These are phyloP conservation scores for Goniozus legneri DNA, from an alignment of 1,140 invertebrate species.

Conservation along the genomic window DNA sequence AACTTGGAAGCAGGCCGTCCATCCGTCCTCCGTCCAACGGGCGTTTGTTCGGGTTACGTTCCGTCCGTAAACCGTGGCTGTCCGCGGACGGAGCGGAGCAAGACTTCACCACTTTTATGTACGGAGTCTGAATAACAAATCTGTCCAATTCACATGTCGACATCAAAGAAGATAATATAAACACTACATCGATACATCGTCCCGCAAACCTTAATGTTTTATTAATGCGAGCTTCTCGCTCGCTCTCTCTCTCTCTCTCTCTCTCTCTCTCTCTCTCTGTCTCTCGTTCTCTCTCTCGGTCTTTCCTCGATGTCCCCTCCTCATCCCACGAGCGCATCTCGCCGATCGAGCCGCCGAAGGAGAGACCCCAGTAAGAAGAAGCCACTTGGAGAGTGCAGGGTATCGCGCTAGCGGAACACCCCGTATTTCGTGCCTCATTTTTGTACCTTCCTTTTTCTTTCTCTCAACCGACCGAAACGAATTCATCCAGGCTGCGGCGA, in stretches of 20 bases:
- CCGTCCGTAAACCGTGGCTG: too few relatives aligned
- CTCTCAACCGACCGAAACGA: slow-evolving; percentile 8
- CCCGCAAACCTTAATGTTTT: slow-evolving; percentile 57
- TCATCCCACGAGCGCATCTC: neutral
- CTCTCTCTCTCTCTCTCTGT: neutral
- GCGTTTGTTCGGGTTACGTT: too few relatives aligned
- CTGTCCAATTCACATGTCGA: slow-evolving; percentile 58
- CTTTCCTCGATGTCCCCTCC: neutral
- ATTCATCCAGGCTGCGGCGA: too few relatives aligned
- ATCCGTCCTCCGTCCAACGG: too few relatives aligned
- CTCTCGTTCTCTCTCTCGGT: neutral
- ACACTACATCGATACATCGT: slow-evolving; percentile 57
- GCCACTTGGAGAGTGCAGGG: slow-evolving; percentile 12
- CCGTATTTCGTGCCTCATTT: slow-evolving; percentile 10
- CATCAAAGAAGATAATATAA: slow-evolving; percentile 58
- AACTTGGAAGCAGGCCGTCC: too few relatives aligned
- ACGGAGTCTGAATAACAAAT: slow-evolving; percentile 57
- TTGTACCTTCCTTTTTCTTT: slow-evolving; percentile 15
- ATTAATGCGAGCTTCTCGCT: slow-evolving; percentile 49
- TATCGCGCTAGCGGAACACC: slow-evolving; percentile 25
- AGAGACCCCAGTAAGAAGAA: too few relatives aligned
- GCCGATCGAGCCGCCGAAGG: too few relatives aligned
- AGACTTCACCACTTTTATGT: slow-evolving; percentile 57
- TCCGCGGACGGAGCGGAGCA: slow-evolving; percentile 52
- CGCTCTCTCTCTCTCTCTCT: slow-evolving; percentile 8